Percentiles rank a stretch among this genome's conserved stretches.
phyloP scores from a whole-genome alignment of 2,113 vertebrate genomes.

The Atractosteus spatula region DNA sequence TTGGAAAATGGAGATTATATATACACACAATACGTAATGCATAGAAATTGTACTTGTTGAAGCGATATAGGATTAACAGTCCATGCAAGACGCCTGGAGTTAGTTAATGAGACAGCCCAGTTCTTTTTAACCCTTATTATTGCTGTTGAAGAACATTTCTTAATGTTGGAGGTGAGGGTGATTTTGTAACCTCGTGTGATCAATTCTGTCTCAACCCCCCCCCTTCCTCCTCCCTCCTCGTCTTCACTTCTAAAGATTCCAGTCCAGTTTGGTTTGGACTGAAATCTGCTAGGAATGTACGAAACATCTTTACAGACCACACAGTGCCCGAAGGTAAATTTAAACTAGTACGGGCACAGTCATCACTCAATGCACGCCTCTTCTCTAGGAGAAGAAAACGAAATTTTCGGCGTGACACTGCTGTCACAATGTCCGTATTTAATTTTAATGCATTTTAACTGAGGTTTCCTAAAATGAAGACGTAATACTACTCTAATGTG shows the following conservation, averaged over 20 bases:
- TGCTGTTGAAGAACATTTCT: too few relatives aligned
- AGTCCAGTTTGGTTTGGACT: too few relatives aligned
- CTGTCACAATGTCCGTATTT: conserved; percentile 6
- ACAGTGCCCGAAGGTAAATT: conserved; percentile 33
- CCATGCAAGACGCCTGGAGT: too few relatives aligned
- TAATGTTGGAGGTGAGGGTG: background rate
- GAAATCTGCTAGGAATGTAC: conserved; percentile 28
- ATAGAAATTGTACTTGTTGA: too few relatives aligned
- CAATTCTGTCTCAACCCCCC: background rate
- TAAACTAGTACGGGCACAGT: conserved; percentile 42
- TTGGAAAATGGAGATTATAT: background rate
- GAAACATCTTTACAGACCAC: conserved; percentile 31
- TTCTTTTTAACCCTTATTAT: too few relatives aligned
- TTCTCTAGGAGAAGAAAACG: conserved; percentile 22
- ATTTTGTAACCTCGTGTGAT: background rate
- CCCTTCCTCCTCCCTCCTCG: background rate
- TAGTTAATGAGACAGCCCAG: too few relatives aligned
- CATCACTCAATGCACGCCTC: conserved; percentile 28
- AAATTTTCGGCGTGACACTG: background rate
- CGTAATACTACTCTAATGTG: too few relatives aligned
- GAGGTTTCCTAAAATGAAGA: too few relatives aligned
- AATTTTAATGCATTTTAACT: background rate
- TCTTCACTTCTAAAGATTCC: too few relatives aligned
- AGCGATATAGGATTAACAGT: too few relatives aligned
- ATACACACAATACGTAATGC: background rate